A percentile compares a stretch with the other conserved stretches of the same genome.
phyloP scores from a whole-genome alignment of 2,797 vertebrate genomes.

The Kryptolebias ocellatus region DNA sequence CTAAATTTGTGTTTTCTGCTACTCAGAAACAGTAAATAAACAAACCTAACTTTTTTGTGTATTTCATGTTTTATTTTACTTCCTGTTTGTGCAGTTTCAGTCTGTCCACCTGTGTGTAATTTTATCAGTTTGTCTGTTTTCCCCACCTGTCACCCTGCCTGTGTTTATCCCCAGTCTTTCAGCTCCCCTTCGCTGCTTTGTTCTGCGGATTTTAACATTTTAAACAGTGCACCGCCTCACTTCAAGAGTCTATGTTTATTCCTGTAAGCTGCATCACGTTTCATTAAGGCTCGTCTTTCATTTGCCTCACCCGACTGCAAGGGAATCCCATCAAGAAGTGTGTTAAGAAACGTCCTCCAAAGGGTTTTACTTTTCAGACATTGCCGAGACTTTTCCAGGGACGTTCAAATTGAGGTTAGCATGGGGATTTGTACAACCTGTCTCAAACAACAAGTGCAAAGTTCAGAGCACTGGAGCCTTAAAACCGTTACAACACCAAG shows the following conservation, averaged over 20 bases:
- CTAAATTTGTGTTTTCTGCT: too few relatives aligned
- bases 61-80: too few relatives aligned
- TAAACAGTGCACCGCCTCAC: neutral
- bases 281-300: neutral
- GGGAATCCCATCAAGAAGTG: too few relatives aligned
- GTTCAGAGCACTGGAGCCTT: slow-evolving; percentile 26
- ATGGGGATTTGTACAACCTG: slow-evolving; percentile 19
- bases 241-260: neutral
- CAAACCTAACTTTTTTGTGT: too few relatives aligned
- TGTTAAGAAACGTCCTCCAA: too few relatives aligned
- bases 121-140: too few relatives aligned
- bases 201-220: neutral
- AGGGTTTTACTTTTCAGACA: neutral
- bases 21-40: too few relatives aligned
- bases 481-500: slow-evolving; percentile 37
- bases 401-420: neutral
- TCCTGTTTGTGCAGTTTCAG: neutral
- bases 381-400: neutral
- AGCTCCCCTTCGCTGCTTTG: neutral
- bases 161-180: neutral
- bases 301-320: neutral
- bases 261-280: neutral
- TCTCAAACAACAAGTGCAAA: slow-evolving; percentile 35
- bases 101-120: too few relatives aligned
- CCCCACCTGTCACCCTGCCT: neutral